These are phyloP conservation scores for Allolobophora icterica DNA, from an alignment of 2,888 invertebrate species.

Conservation along the genomic window DNA sequence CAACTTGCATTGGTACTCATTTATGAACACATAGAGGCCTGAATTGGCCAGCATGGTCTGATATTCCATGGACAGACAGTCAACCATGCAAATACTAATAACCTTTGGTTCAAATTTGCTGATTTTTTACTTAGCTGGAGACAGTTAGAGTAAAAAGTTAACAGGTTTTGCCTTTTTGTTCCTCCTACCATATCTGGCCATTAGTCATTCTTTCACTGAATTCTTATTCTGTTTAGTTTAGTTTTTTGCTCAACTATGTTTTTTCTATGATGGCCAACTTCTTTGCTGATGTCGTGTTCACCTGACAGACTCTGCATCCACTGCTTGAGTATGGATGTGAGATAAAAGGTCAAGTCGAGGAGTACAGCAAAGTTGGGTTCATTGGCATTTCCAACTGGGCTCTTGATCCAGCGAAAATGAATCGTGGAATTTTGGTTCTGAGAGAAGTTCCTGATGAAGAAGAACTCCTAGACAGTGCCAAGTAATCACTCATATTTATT, in stretches of 20 bases:
- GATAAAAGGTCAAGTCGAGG: conserved; percentile 54
- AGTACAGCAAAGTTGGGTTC: conserved; percentile 59
- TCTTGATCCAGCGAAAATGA: conserved; percentile 63
- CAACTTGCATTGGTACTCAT: too few relatives aligned
- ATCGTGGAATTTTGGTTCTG: conserved; percentile 59
- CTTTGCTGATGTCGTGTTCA: too few relatives aligned
- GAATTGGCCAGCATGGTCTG: not conserved
- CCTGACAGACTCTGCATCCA: conserved; percentile 59
- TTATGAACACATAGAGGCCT: too few relatives aligned
- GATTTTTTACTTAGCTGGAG: too few relatives aligned
- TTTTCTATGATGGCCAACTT: too few relatives aligned
- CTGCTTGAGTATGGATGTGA: conserved; percentile 60
- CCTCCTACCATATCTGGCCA: not conserved
- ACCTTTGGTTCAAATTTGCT: too few relatives aligned
- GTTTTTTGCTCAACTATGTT: not conserved
- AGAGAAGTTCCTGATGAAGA: conserved; percentile 52
- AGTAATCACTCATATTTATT: conserved; percentile 42
- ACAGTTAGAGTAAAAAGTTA: too few relatives aligned
- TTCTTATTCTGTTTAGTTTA: not conserved
- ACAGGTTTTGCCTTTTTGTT: not conserved
- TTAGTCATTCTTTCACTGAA: not conserved
- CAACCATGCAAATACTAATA: too few relatives aligned
- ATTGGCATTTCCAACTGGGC: conserved; percentile 65
- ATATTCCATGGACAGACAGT: too few relatives aligned
- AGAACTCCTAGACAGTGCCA: conserved; percentile 51